Conservation (phyloP, 2,888 invertebrate genomes). For the Osedax fenrisi region DNA sequence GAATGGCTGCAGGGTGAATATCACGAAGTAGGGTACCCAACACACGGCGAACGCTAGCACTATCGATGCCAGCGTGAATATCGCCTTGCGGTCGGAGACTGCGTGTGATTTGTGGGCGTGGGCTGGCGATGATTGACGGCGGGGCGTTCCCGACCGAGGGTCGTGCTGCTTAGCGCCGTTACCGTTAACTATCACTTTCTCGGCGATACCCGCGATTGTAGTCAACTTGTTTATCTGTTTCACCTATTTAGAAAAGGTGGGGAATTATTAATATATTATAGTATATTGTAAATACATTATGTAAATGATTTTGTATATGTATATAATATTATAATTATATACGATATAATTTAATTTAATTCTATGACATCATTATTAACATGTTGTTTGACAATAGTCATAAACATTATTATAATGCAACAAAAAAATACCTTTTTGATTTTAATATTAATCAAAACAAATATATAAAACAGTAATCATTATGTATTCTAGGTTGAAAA, state of each 20-base stretch:
- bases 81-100: conserved; percentile 36
- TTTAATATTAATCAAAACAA: too few relatives aligned
- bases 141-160: not conserved
- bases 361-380: too few relatives aligned
- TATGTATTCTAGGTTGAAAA: too few relatives aligned
- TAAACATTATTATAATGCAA: too few relatives aligned
- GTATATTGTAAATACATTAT: too few relatives aligned
- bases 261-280: too few relatives aligned
- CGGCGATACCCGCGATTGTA: conserved; percentile 22
- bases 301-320: too few relatives aligned
- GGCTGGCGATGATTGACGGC: not conserved
- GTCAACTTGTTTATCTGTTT: conserved; percentile 35
- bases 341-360: too few relatives aligned
- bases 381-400: too few relatives aligned
- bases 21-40: conserved; percentile 37
- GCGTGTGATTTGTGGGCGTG: conserved; percentile 22
- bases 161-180: conserved; percentile 7
- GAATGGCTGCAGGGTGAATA: conserved; percentile 36
- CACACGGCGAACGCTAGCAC: conserved; percentile 37
- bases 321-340: too few relatives aligned
- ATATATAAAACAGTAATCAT: too few relatives aligned
- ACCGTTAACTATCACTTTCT: conserved; percentile 17
- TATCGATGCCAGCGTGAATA: conserved; percentile 36
- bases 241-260: conserved; percentile 24
- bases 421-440: too few relatives aligned